Evolutionary conservation across 2,888 invertebrate species (phyloP).

Genomic region (Andrena dorsata): DNA sequence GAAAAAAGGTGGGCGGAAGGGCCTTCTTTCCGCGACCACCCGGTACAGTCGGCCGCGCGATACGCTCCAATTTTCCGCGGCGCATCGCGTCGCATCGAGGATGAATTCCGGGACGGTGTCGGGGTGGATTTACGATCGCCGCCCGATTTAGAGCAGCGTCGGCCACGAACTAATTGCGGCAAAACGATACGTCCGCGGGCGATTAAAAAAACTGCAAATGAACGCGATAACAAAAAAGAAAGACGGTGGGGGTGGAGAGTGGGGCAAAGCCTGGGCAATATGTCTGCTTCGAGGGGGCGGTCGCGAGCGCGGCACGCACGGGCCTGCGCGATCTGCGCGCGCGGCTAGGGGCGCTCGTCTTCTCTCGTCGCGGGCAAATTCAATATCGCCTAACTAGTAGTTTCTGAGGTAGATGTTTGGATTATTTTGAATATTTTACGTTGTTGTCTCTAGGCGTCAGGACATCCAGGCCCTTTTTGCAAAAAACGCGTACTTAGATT

Average conservation of each 20-base stretch:
- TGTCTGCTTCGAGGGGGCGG: too few relatives aligned
- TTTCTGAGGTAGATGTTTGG: too few relatives aligned
- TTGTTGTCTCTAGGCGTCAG: too few relatives aligned
- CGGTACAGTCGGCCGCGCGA: constrained; percentile 62
- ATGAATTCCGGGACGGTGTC: constrained; percentile 75
- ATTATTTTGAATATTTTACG: too few relatives aligned
- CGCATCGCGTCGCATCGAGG: constrained; percentile 70
- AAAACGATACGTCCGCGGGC: constrained; percentile 71
- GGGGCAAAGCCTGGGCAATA: neutral
- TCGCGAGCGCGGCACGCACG: too few relatives aligned
- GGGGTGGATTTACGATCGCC: constrained; percentile 77
- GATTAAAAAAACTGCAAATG: constrained; percentile 28
- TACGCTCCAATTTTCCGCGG: constrained; percentile 78
- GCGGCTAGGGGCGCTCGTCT: too few relatives aligned
- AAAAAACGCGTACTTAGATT: too few relatives aligned
- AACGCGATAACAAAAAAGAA: constrained; percentile 27
- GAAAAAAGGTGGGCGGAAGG: constrained; percentile 33
- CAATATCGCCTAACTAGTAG: too few relatives aligned
- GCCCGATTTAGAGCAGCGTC: constrained; percentile 74
- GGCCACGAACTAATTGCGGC: constrained; percentile 76
- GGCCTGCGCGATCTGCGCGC: too few relatives aligned
- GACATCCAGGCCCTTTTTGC: too few relatives aligned
- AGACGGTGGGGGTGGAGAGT: neutral
- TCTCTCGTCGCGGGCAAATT: too few relatives aligned
- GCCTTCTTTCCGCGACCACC: constrained; percentile 69